Percentiles rank a stretch among this genome's conserved stretches.
Evolutionary conservation across 2,888 invertebrate genomes (phyloP).

Genomic region (Erannis defoliaria): DNA sequence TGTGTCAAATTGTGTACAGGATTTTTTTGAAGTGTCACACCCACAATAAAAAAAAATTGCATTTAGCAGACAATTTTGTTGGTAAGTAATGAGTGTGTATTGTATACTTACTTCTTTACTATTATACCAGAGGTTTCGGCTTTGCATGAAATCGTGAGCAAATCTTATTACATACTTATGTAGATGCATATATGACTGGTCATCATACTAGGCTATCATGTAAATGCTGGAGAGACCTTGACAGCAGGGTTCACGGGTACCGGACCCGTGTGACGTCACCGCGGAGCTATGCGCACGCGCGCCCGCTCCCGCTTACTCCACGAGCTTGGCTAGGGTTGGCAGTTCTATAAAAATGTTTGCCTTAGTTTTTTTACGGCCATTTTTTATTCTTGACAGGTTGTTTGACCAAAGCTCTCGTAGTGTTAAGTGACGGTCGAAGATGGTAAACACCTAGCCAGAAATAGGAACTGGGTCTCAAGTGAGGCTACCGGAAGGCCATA

Average conservation of each 20-base stretch:
- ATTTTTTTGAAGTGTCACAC: too few relatives aligned
- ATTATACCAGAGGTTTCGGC: constrained; percentile 43
- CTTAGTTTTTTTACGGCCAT: neutral
- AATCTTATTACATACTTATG: constrained; percentile 57
- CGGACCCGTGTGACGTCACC: constrained; percentile 79
- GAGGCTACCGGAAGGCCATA: too few relatives aligned
- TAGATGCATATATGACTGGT: constrained; percentile 51
- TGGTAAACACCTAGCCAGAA: too few relatives aligned
- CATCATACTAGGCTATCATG: constrained; percentile 58
- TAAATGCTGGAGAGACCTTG: constrained; percentile 75
- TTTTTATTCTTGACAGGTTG: neutral
- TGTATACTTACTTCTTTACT: neutral
- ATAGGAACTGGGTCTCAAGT: too few relatives aligned
- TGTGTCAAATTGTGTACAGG: too few relatives aligned
- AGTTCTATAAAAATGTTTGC: neutral
- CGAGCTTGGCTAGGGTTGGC: constrained; percentile 40
- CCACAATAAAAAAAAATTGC: too few relatives aligned
- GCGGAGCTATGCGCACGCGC: constrained; percentile 78
- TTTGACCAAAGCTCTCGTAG: too few relatives aligned
- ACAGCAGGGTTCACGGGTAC: constrained; percentile 79
- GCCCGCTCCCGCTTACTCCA: constrained; percentile 49
- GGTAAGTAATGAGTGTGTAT: neutral
- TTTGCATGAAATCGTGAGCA: constrained; percentile 55
- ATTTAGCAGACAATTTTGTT: too few relatives aligned
- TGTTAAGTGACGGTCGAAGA: too few relatives aligned